These are phyloP conservation scores for Ectobius pallidus DNA, from an alignment of 2,888 invertebrate genomes.

Conservation along the genomic window DNA sequence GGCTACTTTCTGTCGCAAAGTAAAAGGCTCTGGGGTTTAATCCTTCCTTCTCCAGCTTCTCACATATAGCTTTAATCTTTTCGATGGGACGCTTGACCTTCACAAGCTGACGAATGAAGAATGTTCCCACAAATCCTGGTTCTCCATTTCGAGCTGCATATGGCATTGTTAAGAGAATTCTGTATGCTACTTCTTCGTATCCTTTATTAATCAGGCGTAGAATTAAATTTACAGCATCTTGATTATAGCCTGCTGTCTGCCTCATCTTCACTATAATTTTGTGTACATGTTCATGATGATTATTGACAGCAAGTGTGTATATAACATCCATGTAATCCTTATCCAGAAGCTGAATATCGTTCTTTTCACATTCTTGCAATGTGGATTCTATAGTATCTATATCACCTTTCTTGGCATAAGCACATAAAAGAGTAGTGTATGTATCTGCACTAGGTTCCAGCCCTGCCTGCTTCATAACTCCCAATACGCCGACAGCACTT, in stretches of 20 bases:
- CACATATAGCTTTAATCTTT: slow-evolving; percentile 67
- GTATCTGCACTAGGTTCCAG: slow-evolving; percentile 78
- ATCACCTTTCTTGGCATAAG: slow-evolving; percentile 80
- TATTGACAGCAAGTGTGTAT: slow-evolving; percentile 69
- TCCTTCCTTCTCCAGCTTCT: slow-evolving; percentile 63
- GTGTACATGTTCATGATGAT: slow-evolving; percentile 68
- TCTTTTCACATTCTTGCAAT: slow-evolving; percentile 65
- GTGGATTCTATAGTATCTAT: slow-evolving; percentile 64
- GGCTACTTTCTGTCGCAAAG: slow-evolving; percentile 69
- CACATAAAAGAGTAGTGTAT: slow-evolving; percentile 75
- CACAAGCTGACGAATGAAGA: slow-evolving; percentile 76
- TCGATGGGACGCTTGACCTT: slow-evolving; percentile 67
- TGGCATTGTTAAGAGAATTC: slow-evolving; percentile 65
- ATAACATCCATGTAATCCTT: slow-evolving; percentile 76
- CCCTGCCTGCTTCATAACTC: slow-evolving; percentile 80
- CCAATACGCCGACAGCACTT: slow-evolving; percentile 77
- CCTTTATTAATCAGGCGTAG: slow-evolving; percentile 74
- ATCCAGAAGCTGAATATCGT: slow-evolving; percentile 71
- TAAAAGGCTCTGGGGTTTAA: slow-evolving; percentile 65
- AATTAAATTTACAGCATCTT: slow-evolving; percentile 75
- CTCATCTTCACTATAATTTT: slow-evolving; percentile 57
- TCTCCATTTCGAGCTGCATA: slow-evolving; percentile 59
- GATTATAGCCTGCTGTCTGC: slow-evolving; percentile 72
- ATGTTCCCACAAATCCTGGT: slow-evolving; percentile 61
- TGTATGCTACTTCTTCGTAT: slow-evolving; percentile 68